Evolutionary conservation across 2,888 invertebrate species (phyloP), one percentile per base, ranked within the genome.

Genomic region (Ceramica pisi): DNA sequence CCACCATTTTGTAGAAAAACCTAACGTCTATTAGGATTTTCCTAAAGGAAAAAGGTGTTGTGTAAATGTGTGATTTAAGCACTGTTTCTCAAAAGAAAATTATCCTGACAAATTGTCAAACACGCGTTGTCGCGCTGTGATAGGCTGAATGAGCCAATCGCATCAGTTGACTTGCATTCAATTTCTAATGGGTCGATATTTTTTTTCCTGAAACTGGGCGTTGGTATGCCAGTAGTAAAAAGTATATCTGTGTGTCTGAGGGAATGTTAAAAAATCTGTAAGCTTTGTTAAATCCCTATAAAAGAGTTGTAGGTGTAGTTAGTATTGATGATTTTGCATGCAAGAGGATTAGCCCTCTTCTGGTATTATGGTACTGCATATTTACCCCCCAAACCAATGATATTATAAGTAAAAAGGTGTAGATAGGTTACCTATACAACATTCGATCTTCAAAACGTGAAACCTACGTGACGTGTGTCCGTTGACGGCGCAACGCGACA

Each of bases 271-370:
- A 55, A 19, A 56, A 10, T 19, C 10, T 16, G 7, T 1, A 16
- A 16, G 31, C 31, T 2, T 3, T n/a, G 9, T 6, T 62, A 19
- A 19, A 55, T 1, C 8, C 9, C 1, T 21, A 5, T 9, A 35
- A 48, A 31, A 35, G 0, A n/a, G 31, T 21, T 35, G 38, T 23
- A 12, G 2, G n/a, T 61, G 1, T 23, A 66, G 21, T 21, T 19
- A 21, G 16, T 35, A 23, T 1, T 48, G n/a, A 48, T 21, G 35
- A 7, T 26, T 26, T 26, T 46, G 74, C 74, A 73, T 63, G 44
- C 41, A 6, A 35, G 41, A 16, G 5, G 26, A 21, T 6, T 55
- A 10, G 35, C 21, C 14, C 8, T 53, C 6, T 6, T 31, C n/a
- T n/a, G n/a, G 4, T 31, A 26, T 46, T 38, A 16, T n/a, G 4